phyloP scores from a whole-genome alignment of 2,797 vertebrate genomes.

The Spheniscus humboldti region DNA sequence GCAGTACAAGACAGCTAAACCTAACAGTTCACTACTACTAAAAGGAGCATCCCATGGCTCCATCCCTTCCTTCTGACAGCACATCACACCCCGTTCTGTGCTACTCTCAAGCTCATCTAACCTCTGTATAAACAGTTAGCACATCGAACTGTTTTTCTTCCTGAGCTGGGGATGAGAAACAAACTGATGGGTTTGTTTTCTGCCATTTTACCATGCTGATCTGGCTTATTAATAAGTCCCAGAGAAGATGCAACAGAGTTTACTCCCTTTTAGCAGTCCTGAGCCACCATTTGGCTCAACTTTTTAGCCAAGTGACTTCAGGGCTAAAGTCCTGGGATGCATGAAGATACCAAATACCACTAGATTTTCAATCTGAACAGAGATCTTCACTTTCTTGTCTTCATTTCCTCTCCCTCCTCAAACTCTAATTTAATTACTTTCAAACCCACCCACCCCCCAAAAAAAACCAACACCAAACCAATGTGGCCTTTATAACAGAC shows the following conservation, averaged over 20 bases:
- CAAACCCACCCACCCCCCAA: not conserved
- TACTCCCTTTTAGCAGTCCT: not conserved
- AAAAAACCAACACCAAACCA: not conserved
- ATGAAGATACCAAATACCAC: not conserved
- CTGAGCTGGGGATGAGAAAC: not conserved
- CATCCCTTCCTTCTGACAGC: not conserved
- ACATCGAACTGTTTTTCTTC: not conserved
- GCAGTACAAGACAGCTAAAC: not conserved
- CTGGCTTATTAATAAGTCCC: not conserved
- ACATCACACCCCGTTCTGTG: not conserved
- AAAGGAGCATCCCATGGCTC: not conserved
- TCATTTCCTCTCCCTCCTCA: not conserved
- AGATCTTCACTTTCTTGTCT: not conserved
- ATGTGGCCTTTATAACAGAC: fast-evolving
- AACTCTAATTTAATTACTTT: not conserved
- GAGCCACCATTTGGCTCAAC: not conserved
- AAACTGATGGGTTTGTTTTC: not conserved
- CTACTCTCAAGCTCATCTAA: not conserved
- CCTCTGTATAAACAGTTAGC: not conserved
- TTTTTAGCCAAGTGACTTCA: not conserved
- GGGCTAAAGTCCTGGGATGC: not conserved
- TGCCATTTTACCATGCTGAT: not conserved
- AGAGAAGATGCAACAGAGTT: not conserved
- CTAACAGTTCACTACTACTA: not conserved
- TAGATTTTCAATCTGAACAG: not conserved